phyloP scores from a whole-genome alignment of 2,888 invertebrate genomes.

The Acleris sparsana region DNA sequence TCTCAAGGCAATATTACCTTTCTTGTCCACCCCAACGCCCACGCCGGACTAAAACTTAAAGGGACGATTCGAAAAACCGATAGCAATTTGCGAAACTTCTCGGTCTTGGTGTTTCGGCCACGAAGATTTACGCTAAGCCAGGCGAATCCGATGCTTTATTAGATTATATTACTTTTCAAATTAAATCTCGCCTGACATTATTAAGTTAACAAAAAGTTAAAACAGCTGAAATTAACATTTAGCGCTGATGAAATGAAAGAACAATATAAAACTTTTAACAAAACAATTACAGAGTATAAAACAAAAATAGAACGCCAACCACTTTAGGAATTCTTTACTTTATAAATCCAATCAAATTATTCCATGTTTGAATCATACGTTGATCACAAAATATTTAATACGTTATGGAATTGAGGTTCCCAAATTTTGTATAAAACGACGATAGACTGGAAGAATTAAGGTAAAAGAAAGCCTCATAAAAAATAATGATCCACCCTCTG shows the following conservation, averaged over 20 bases:
- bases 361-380: neutral
- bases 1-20: conserved; percentile 1
- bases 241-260: neutral
- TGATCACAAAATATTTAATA: neutral
- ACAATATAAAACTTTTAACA: neutral
- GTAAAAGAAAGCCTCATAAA: conserved; percentile 72
- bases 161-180: conserved; percentile 33
- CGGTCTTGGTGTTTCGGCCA: conserved; percentile 45
- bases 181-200: conserved; percentile 23
- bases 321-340: too few relatives aligned
- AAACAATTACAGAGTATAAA: neutral
- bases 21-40: conserved; percentile 9
- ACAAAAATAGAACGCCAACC: too few relatives aligned
- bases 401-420: conserved; percentile 42
- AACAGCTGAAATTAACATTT: conserved; percentile 11
- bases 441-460: conserved; percentile 72
- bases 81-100: conserved; percentile 64
- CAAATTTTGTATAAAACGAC: conserved; percentile 74
- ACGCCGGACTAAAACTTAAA: conserved; percentile 34
- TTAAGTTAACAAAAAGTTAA: conserved; percentile 22
- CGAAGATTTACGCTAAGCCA: conserved; percentile 31
- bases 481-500: conserved; percentile 73
- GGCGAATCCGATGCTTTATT: conserved; percentile 30
- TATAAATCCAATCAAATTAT: conserved; percentile 5
- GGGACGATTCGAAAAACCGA: conserved; percentile 63